phyloP scores from a whole-genome alignment of 2,797 vertebrate genomes.

The Sebastes glaucus region DNA sequence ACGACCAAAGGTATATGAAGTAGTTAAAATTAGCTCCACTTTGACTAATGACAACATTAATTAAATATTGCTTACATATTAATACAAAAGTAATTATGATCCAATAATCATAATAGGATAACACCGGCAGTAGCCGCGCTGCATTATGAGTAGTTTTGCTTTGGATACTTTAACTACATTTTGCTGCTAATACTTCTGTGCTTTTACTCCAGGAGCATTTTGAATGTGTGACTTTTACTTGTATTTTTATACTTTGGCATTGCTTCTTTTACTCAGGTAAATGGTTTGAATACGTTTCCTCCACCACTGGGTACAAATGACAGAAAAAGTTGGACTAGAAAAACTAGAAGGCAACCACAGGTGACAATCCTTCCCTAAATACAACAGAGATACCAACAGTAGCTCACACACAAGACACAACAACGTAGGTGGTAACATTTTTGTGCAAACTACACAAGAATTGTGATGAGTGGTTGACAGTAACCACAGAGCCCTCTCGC shows the following conservation, averaged over 20 bases:
- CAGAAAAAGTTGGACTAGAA: neutral
- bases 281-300: too few relatives aligned
- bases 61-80: neutral
- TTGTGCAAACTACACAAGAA: neutral
- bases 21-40: neutral
- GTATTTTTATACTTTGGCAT: too few relatives aligned
- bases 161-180: neutral
- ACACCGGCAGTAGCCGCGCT: neutral
- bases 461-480: neutral
- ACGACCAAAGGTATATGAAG: neutral
- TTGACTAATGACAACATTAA: neutral
- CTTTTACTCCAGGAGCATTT: too few relatives aligned
- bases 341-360: neutral
- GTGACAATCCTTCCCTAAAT: neutral
- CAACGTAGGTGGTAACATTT: neutral
- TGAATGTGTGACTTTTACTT: too few relatives aligned
- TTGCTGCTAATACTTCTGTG: too few relatives aligned
- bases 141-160: neutral
- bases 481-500: neutral
- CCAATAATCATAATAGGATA: neutral
- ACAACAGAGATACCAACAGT: neutral
- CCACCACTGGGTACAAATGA: neutral
- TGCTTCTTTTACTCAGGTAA: too few relatives aligned
- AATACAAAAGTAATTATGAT: neutral
- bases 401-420: neutral